Percentiles rank a stretch among this genome's conserved stretches.
These are phyloP conservation scores for Psilopsiagon aymara DNA, from an alignment of 2,113 vertebrate species.

Conservation along the genomic window DNA sequence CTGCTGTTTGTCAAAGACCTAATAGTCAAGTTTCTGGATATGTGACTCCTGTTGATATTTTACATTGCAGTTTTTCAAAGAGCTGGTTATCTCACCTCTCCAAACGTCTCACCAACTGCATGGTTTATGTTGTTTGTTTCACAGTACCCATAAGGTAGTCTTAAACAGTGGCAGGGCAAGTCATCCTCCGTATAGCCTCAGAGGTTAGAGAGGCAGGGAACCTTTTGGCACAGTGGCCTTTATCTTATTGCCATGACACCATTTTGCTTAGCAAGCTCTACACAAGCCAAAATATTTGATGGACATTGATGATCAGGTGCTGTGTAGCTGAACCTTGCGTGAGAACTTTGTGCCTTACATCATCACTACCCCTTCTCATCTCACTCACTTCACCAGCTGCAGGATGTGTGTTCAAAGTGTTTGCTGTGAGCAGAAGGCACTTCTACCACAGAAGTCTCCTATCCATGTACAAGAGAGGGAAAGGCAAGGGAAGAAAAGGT, in stretches of 20 bases:
- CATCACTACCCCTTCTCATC: constrained; percentile 56
- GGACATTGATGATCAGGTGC: constrained; percentile 52
- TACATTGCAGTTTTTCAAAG: not conserved
- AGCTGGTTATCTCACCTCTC: not conserved
- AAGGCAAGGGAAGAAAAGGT: not conserved
- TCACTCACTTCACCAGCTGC: constrained; percentile 45
- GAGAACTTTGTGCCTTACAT: constrained; percentile 46
- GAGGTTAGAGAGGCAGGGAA: not conserved
- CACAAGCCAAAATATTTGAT: constrained; percentile 27
- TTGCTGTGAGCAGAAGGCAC: not conserved
- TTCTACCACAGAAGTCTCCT: not conserved
- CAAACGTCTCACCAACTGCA: not conserved
- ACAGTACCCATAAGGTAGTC: not conserved
- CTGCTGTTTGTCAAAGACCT: not conserved
- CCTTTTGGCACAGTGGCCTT: not conserved
- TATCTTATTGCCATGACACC: not conserved
- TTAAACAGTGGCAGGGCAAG: not conserved
- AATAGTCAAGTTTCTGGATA: not conserved
- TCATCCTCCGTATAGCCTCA: not conserved
- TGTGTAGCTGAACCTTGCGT: constrained; percentile 45
- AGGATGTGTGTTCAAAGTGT: not conserved
- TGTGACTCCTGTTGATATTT: not conserved
- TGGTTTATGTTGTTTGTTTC: not conserved
- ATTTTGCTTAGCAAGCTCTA: constrained; percentile 29
- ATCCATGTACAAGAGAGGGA: not conserved